Conservation (phyloP, 2,888 invertebrate species). For the Aphrophora alni region DNA sequence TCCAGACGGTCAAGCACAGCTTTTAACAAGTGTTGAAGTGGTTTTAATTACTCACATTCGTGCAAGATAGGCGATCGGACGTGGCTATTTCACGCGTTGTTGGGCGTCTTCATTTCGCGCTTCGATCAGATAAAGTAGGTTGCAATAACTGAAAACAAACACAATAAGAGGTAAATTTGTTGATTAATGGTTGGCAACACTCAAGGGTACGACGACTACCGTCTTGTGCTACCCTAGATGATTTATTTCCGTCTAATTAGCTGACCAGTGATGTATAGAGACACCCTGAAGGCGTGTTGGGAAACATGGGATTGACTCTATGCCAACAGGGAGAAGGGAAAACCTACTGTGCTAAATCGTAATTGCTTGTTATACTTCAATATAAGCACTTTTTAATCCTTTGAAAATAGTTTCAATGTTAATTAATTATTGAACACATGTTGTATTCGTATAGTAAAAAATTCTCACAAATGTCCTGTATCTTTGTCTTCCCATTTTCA, state of each 20-base stretch:
- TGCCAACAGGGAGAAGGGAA: not conserved
- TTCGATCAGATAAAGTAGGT: not conserved
- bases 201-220: not conserved
- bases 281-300: not conserved
- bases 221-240: not conserved
- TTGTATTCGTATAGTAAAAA: too few relatives aligned
- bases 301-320: not conserved
- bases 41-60: not conserved
- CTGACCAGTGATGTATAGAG: not conserved
- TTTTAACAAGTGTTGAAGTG: not conserved
- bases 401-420: too few relatives aligned
- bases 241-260: not conserved
- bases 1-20: too few relatives aligned
- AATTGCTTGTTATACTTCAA: too few relatives aligned
- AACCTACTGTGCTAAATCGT: too few relatives aligned
- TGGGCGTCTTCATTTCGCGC: constrained; percentile 1
- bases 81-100: not conserved
- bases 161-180: not conserved
- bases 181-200: not conserved
- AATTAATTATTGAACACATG: too few relatives aligned
- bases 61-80: not conserved
- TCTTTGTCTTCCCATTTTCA: too few relatives aligned
- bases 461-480: too few relatives aligned
- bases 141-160: not conserved
- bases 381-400: too few relatives aligned